A percentile compares a stretch with the other conserved stretches of the same genome.
Evolutionary conservation across 37 sponge, comb jelly and placozoan genomes (phyloP).

Genomic region (Axinella damicornis): DNA sequence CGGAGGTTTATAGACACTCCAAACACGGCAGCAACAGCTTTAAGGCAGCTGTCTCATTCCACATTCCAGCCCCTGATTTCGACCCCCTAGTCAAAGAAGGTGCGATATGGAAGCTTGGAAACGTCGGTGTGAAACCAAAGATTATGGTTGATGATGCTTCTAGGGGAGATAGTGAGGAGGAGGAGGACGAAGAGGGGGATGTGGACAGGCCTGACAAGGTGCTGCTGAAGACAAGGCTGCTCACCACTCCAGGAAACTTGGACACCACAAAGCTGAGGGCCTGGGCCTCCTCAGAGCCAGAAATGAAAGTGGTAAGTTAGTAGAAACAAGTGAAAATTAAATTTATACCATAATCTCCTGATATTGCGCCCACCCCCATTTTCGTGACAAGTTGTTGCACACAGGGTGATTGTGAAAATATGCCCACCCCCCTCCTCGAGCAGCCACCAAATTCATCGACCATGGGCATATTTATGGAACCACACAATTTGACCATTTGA

Average conservation of each 20-base stretch:
- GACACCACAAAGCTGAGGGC: slow-evolving; percentile 11
- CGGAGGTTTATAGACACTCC: slow-evolving; percentile 23
- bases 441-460: too few relatives aligned
- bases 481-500: too few relatives aligned
- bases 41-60: slow-evolving; percentile 25
- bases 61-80: not conserved
- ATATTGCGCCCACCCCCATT: too few relatives aligned
- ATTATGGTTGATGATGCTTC: too few relatives aligned
- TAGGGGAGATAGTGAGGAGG: not conserved
- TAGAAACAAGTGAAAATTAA: not conserved
- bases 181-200: slow-evolving; percentile 9
- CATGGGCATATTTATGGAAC: too few relatives aligned
- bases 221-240: slow-evolving; percentile 20
- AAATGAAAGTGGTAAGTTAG: slow-evolving; percentile 35
- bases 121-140: not conserved
- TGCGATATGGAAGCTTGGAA: slow-evolving; percentile 19
- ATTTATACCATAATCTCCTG: too few relatives aligned
- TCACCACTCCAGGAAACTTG: slow-evolving; percentile 26
- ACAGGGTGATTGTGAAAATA: too few relatives aligned
- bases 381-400: too few relatives aligned
- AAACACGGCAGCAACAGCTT: not conserved
- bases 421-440: too few relatives aligned
- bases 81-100: not conserved
- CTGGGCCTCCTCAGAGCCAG: slow-evolving; percentile 34
- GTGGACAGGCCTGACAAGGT: slow-evolving; percentile 5